Evolutionary conservation across 2,888 invertebrate species (phyloP).

Genomic region (Gisinianus flammeolus): DNA sequence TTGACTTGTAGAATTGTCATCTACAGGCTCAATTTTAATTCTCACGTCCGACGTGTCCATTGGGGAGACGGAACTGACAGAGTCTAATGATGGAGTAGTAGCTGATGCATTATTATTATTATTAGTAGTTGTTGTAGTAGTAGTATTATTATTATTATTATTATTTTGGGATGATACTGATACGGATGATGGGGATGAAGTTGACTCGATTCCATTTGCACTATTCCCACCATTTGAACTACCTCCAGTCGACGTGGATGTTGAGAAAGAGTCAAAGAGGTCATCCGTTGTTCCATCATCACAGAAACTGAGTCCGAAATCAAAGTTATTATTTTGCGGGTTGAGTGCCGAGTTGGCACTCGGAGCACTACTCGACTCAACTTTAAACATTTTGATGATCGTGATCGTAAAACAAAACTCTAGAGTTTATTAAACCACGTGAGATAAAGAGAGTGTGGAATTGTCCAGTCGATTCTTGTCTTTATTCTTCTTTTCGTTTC

Average conservation of each 20-base stretch:
- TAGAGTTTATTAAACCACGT: background rate
- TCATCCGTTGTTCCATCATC: constrained; percentile 59
- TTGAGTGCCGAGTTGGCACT: constrained; percentile 42
- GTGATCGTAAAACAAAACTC: background rate
- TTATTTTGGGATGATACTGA: no score
- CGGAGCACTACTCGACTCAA: constrained; percentile 55
- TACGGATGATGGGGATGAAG: background rate
- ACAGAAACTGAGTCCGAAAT: constrained; percentile 59
- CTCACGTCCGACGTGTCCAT: constrained; percentile 39
- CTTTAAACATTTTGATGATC: constrained; percentile 56
- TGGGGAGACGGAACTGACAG: constrained; percentile 16
- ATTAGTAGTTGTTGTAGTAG: background rate
- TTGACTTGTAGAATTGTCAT: constrained; percentile 21
- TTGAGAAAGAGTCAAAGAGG: constrained; percentile 56
- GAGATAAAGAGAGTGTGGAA: background rate
- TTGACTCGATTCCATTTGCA: constrained; percentile 22
- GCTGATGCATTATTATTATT: background rate
- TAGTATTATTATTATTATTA: background rate
- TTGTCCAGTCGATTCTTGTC: background rate
- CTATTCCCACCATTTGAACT: constrained; percentile 14
- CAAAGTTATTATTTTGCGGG: constrained; percentile 54
- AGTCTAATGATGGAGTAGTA: constrained; percentile 2
- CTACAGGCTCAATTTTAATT: constrained; percentile 53
- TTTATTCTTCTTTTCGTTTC: background rate
- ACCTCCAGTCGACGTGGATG: constrained; percentile 27